Evolutionary conservation across 2,113 vertebrate species (phyloP), one percentile per base, ranked within the genome.

Genomic region (Ibidorhyncha struthersii): DNA sequence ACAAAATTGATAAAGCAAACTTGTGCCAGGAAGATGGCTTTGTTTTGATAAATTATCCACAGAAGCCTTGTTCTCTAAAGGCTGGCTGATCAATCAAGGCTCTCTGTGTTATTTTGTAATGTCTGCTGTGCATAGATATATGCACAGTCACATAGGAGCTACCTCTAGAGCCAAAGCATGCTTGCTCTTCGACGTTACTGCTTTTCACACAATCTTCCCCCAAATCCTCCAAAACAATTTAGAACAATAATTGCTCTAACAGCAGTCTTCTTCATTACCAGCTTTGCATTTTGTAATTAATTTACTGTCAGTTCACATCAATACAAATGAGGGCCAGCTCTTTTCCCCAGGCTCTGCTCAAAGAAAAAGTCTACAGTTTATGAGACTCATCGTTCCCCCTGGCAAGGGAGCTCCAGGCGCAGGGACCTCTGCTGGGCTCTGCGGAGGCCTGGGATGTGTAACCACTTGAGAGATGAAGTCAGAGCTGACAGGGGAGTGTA

Each of bases 41-140:
- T 92, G 52, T 73, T 93, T 90, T 91, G 80, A 94, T 78, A 86
- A 86, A 95, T 82, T 95, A 55, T 40, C 80, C 47, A 71, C 61
- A 71, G 77, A 91, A 92, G 4, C 32, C 52, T 81, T 96, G 61
- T 67, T 81, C 69, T 84, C 18, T 61, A 67, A 94, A 93, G 67
- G 72, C 4, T 83, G 40, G 41, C 47, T 90, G 72, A 89, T 95
- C 69, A 84, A 15, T 95, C 77, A 90, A 78, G 32, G 20, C 15
- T 52, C 32, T 65, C 47, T 71, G 34, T 7, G 7, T 27, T 94
- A 73, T 50, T 70, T 59, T 47, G 26, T 53, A 40, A 18, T 66
- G 40, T 90, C 56, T 82, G 6, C 52, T 80, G 12, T 45, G 52
- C 43, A 59, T 3, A 52, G 52, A 43, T 89, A 38, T 12, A 55